Evolutionary conservation across 2,113 vertebrate genomes (phyloP).

Genomic region (Pelodiscus sinensis): DNA sequence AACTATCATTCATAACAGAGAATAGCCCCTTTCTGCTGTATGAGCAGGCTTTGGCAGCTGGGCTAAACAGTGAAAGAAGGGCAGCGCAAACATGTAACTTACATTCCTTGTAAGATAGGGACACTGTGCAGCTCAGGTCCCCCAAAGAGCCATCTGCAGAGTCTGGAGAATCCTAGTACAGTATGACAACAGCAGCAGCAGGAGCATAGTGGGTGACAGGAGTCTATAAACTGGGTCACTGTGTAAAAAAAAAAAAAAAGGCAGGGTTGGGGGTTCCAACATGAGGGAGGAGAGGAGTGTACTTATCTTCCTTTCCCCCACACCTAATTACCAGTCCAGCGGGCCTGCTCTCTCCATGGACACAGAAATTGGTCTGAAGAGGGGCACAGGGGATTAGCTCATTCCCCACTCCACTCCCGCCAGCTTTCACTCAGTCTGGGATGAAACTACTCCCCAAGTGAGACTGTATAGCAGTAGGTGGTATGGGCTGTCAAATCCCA

Average conservation of each 20-base stretch:
- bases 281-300: not conserved
- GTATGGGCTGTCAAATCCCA: not conserved
- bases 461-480: not conserved
- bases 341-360: not conserved
- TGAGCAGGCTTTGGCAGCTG: not conserved
- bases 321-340: rapidly evolving
- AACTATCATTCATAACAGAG: not conserved
- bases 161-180: not conserved
- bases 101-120: not conserved
- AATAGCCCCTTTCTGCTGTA: not conserved
- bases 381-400: not conserved
- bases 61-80: not conserved
- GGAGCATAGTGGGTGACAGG: not conserved
- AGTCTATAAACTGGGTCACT: not conserved
- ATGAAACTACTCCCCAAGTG: not conserved
- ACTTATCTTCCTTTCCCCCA: not conserved
- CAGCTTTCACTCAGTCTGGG: not conserved
- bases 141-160: not conserved
- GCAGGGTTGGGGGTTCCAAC: not conserved
- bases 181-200: not conserved
- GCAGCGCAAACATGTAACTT: not conserved
- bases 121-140: not conserved
- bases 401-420: not conserved
- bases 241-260: not conserved
- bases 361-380: not conserved